Evolutionary conservation across 1,140 invertebrate genomes (phyloP).

Genomic region (Drosophila pallidifrons): DNA sequence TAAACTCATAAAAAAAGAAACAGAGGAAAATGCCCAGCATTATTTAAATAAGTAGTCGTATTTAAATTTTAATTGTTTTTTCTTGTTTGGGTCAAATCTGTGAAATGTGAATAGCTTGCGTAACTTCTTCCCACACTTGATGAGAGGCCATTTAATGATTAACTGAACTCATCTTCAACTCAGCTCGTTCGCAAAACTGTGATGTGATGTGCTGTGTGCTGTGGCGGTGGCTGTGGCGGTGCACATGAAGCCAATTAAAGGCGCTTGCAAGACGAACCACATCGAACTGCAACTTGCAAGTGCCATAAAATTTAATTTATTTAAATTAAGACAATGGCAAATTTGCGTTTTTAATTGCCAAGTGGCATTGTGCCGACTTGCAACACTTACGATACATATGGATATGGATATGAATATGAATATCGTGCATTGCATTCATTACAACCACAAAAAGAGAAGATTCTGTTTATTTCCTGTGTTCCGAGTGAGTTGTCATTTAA

Average conservation of each 20-base stretch:
- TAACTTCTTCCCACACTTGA: conserved; percentile 34
- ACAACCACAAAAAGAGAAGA: background rate
- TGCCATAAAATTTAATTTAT: conserved; percentile 83
- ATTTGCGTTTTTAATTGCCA: conserved; percentile 82
- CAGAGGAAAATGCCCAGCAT: conserved; percentile 24
- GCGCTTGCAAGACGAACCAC: conserved; percentile 22
- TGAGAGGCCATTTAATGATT: conserved; percentile 22
- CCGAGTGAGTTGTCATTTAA: conserved; percentile 19
- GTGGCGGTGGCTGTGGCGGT: conserved; percentile 48
- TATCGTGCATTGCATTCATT: background rate
- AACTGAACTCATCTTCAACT: conserved; percentile 19
- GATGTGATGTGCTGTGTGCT: background rate
- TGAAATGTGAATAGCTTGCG: conserved; percentile 13
- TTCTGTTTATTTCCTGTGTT: conserved; percentile 18
- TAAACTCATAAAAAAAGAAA: conserved; percentile 48
- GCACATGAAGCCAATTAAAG: conserved; percentile 79
- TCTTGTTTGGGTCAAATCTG: conserved; percentile 44
- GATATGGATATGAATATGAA: conserved; percentile 1
- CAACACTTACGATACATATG: background rate
- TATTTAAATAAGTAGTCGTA: conserved; percentile 31
- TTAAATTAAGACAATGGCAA: conserved; percentile 82
- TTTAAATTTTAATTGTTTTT: conserved; percentile 61
- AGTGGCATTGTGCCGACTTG: conserved; percentile 34
- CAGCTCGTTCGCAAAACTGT: conserved; percentile 10
- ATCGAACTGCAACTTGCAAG: conserved; percentile 61